phyloP scores from a whole-genome alignment of 2,888 invertebrate species.

The Drosophila birchii region DNA sequence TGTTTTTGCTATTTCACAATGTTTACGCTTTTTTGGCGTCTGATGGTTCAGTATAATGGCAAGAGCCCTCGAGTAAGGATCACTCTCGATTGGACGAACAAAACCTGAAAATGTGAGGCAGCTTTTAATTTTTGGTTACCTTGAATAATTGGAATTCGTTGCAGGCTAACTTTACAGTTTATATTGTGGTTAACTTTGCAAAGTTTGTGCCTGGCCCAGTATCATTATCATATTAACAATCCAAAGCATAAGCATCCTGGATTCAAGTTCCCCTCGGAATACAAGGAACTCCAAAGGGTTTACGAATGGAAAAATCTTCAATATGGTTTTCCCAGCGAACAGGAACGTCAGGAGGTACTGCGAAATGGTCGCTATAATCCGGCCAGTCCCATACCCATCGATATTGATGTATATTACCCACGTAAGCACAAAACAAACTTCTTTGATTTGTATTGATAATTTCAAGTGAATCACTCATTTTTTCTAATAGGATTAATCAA shows the following conservation, averaged over 20 bases:
- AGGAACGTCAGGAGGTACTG: slow-evolving; percentile 85
- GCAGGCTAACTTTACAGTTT: slow-evolving; percentile 12
- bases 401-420: slow-evolving; percentile 71
- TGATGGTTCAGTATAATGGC: slow-evolving; percentile 32
- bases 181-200: neutral
- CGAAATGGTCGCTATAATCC: slow-evolving; percentile 86
- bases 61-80: slow-evolving; percentile 45
- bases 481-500: neutral
- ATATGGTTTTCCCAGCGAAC: slow-evolving; percentile 87
- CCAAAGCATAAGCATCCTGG: neutral
- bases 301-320: slow-evolving; percentile 89
- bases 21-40: slow-evolving; percentile 10
- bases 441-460: neutral
- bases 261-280: slow-evolving; percentile 11
- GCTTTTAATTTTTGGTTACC: neutral
- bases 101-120: slow-evolving; percentile 32
- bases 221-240: slow-evolving; percentile 9
- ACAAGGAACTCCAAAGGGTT: slow-evolving; percentile 79
- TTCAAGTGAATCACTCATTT: neutral
- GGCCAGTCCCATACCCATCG: slow-evolving; percentile 87
- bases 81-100: slow-evolving; percentile 5
- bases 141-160: neutral
- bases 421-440: slow-evolving; percentile 44
- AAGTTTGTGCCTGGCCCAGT: slow-evolving; percentile 17
- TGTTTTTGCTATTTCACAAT: slow-evolving; percentile 30